phyloP scores from a whole-genome alignment of 2,113 vertebrate species.

The Microcebus lehilahytsara region DNA sequence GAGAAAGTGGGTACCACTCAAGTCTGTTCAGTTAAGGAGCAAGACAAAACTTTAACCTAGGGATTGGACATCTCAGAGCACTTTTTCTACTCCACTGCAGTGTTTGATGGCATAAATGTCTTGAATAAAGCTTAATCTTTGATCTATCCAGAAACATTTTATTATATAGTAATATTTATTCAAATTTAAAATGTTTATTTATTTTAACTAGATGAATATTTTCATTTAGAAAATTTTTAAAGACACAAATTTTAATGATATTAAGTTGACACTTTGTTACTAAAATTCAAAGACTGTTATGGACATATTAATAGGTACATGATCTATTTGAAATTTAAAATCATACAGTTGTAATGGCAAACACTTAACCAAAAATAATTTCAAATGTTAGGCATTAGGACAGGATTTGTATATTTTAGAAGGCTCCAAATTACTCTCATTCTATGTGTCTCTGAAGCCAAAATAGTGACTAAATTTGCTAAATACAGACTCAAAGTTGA shows the following conservation, averaged over 20 bases:
- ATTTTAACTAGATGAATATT: not conserved
- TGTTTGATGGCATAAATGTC: not conserved
- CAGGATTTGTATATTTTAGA: not conserved
- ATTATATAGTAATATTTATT: not conserved
- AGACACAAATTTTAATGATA: not conserved
- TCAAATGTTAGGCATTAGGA: not conserved
- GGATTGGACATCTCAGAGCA: not conserved
- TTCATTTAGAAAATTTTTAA: not conserved
- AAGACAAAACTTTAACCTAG: not conserved
- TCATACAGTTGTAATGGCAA: not conserved
- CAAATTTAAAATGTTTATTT: not conserved
- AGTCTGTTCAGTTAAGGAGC: not conserved
- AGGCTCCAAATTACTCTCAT: not conserved
- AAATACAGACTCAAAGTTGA: not conserved
- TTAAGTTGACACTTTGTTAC: not conserved
- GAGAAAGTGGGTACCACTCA: not conserved
- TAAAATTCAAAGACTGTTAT: not conserved
- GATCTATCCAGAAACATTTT: not conserved
- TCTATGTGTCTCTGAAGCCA: not conserved
- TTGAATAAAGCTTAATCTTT: not conserved
- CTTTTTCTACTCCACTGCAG: not conserved
- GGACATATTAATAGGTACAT: not conserved
- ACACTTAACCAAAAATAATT: not conserved
- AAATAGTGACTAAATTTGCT: not conserved
- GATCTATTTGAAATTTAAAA: not conserved